These are phyloP conservation scores for Drosophila ambigua DNA, from an alignment of 1,140 invertebrate genomes.

Conservation along the genomic window DNA sequence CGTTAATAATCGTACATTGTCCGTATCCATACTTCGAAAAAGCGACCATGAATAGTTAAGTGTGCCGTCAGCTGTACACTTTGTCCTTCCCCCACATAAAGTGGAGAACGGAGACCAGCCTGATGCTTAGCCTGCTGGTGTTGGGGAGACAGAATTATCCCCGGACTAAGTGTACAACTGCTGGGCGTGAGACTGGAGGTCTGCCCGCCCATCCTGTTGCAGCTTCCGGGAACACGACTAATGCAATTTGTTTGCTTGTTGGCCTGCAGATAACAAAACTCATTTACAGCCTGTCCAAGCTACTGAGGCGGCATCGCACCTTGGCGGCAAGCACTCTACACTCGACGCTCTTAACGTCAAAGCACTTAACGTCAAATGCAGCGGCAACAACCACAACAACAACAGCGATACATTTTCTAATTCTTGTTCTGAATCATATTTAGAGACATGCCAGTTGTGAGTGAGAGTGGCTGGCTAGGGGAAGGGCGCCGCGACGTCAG, in stretches of 20 bases:
- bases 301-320: constrained; percentile 51
- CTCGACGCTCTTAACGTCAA: constrained; percentile 47
- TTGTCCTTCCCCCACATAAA: too few relatives aligned
- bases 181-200: constrained; percentile 27
- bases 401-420: constrained; percentile 72
- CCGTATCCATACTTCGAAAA: too few relatives aligned
- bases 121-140: too few relatives aligned
- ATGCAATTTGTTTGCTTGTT: constrained; percentile 67
- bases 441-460: constrained; percentile 15
- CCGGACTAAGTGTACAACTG: background rate
- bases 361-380: constrained; percentile 69
- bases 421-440: constrained; percentile 81
- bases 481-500: background rate
- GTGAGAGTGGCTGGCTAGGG: too few relatives aligned
- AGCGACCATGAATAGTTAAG: too few relatives aligned
- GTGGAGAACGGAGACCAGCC: too few relatives aligned
- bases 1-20: too few relatives aligned
- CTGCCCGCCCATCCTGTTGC: constrained; percentile 11
- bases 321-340: constrained; percentile 29
- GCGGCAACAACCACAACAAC: background rate
- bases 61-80: too few relatives aligned
- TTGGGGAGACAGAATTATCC: too few relatives aligned
- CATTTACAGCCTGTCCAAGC: constrained; percentile 65
- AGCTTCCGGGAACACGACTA: constrained; percentile 7
- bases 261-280: constrained; percentile 70